Evolutionary conservation across 2,797 vertebrate species (phyloP).

Genomic region (Podarcis lilfordi): DNA sequence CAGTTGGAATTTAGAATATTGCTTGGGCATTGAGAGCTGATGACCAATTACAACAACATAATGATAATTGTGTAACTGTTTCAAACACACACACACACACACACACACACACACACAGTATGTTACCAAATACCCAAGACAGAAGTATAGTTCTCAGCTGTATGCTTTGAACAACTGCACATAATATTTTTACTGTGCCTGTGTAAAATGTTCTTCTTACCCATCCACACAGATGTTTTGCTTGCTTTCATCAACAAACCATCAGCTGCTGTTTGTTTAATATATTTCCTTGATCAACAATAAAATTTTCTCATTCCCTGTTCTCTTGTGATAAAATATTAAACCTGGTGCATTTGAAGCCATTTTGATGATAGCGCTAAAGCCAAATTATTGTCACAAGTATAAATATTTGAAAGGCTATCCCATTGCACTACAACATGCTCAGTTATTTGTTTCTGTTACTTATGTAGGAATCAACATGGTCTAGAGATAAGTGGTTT

Average conservation of each 20-base stretch:
- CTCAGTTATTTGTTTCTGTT: neutral
- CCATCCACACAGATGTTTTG: conserved; percentile 13
- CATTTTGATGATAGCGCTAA: neutral
- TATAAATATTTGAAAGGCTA: neutral
- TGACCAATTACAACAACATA: neutral
- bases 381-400: neutral
- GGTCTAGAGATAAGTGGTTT: too few species aligned
- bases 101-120: neutral
- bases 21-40: neutral
- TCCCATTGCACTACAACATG: neutral
- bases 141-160: neutral
- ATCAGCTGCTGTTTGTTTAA: conserved; percentile 11
- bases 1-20: neutral
- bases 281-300: conserved; percentile 1
- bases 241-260: conserved; percentile 4
- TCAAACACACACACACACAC: neutral
- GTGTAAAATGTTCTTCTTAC: neutral
- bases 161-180: neutral
- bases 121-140: conserved; percentile 4
- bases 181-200: neutral
- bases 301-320: neutral
- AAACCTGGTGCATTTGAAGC: conserved; percentile 11
- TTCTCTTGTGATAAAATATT: conserved; percentile 1
- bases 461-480: neutral
- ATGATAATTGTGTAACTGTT: neutral